Conservation (phyloP, 2,797 vertebrate species). For the Argya squamiceps region DNA sequence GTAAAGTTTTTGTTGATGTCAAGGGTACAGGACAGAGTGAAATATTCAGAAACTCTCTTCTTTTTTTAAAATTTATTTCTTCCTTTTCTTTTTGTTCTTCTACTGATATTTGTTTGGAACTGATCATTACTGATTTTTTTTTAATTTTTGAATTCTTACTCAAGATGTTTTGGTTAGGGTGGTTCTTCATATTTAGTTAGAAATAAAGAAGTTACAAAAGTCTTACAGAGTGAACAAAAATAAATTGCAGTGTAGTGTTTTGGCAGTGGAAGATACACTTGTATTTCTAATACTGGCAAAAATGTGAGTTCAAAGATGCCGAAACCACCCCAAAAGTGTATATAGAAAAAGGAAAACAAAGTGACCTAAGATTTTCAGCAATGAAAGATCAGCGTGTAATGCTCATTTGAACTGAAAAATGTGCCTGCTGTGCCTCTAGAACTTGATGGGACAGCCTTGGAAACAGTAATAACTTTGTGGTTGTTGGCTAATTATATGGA, state of each 20-base stretch:
- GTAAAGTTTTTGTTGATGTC: not conserved
- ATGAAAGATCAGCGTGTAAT: not conserved
- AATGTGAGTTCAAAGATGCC: not conserved
- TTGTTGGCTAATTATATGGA: constrained; percentile 12
- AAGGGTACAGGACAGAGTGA: not conserved
- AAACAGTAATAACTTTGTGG: not conserved
- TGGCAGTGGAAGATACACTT: not conserved
- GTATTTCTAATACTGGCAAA: not conserved
- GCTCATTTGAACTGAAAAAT: not conserved
- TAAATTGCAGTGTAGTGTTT: not conserved
- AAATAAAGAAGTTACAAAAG: not conserved
- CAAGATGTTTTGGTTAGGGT: not conserved
- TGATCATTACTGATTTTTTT: not conserved
- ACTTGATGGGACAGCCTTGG: not conserved
- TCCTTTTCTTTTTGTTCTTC: not conserved
- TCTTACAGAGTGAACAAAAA: not conserved
- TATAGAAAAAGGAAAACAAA: not conserved
- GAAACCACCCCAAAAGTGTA: not conserved
- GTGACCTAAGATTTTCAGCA: not conserved
- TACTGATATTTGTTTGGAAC: not conserved
- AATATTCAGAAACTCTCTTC: not conserved
- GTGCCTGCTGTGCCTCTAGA: not conserved
- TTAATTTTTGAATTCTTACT: not conserved
- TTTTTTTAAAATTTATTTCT: no score
- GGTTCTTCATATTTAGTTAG: not conserved